phyloP scores from a whole-genome alignment of 1,140 invertebrate species.

The Tetramorium parvispinum region DNA sequence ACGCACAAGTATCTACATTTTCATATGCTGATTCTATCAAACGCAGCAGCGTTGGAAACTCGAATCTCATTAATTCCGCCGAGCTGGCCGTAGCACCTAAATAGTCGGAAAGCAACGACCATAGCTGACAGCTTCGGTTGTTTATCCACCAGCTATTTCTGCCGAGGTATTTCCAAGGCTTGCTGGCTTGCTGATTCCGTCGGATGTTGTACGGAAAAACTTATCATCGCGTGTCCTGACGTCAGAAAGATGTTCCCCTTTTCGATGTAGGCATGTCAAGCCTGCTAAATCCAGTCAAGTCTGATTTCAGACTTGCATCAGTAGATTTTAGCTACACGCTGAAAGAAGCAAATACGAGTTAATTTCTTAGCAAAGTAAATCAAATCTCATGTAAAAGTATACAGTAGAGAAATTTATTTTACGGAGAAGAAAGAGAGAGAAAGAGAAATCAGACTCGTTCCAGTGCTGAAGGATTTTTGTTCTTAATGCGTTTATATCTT shows the following conservation, averaged over 20 bases:
- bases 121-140: constrained; percentile 41
- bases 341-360: background rate
- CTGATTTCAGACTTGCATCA: background rate
- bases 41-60: constrained; percentile 65
- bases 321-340: background rate
- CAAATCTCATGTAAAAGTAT: background rate
- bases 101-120: constrained; percentile 50
- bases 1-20: constrained; percentile 66
- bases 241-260: background rate
- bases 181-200: constrained; percentile 36
- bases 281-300: background rate
- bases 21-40: constrained; percentile 70
- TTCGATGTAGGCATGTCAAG: background rate
- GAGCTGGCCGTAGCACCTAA: constrained; percentile 64
- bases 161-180: constrained; percentile 65
- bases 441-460: background rate
- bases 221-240: constrained; percentile 21
- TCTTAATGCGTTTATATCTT: background rate
- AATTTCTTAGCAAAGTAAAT: background rate
- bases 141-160: constrained; percentile 66
- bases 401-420: background rate
- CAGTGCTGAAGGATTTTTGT: background rate
- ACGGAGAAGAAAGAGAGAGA: background rate
- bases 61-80: constrained; percentile 69
- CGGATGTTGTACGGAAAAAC: constrained; percentile 36